Evolutionary conservation across 1,140 invertebrate species (phyloP), one percentile per base, ranked within the genome.

Genomic region (Pararge aegeria): DNA sequence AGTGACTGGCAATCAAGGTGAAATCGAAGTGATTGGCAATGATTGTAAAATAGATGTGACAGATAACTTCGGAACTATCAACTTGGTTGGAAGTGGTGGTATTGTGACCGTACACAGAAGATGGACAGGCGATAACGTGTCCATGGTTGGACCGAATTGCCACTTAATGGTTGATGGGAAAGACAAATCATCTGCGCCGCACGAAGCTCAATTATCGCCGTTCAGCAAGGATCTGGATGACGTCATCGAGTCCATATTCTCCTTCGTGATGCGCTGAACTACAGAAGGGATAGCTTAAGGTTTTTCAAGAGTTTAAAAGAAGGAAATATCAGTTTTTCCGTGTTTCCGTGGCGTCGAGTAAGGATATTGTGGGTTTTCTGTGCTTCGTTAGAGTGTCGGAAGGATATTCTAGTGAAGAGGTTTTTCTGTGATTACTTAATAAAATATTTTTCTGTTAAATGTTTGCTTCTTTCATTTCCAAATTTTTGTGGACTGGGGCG

Each of bases 161-260:
- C 78, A 80, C 44, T 63, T 87, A 2, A 64, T 75, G 15, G 84
- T 87, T 0, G 77, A 83, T 5, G 86, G 86, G 2, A 83, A 87
- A 63, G 72, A 80, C 54, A 86, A 83, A 54, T 60, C 70, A 10
- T 38, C 67, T 2, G 66, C 65, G 2, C 65, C 65, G 5, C 83
- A 76, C 64, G 83, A 87, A 58, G 75, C 83, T 5, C 87, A 89
- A 46, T 66, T 87, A 21, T 89, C 87, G 0, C 87, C 87, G 1
- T 87, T 89, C 69, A 87, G 82, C 68, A 85, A 85, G 66, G 79
- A 87, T 27, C 58, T 89, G 71, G 83, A 89, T 71, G 84, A 87
- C 49, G 83, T 89, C 24, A 85, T 89, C 34, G 84, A 89, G 44
- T 85, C 84, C 0, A 83, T 89, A 58, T 89, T 89, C 64, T 78